Evolutionary conservation across 2,888 invertebrate species (phyloP).

Genomic region (Gibbula magus): DNA sequence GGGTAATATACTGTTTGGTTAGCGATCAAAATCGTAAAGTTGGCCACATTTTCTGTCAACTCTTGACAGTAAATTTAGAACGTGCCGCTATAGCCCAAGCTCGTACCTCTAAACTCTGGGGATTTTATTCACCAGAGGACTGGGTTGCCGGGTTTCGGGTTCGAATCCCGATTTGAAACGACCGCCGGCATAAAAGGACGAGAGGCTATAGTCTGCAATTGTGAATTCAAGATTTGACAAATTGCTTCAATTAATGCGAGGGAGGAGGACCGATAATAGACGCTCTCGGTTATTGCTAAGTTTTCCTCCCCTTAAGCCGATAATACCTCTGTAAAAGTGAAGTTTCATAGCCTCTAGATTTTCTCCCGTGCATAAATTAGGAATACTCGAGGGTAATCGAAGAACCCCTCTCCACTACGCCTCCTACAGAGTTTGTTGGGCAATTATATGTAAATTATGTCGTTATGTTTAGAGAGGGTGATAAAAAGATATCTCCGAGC

Average conservation of each 20-base stretch:
- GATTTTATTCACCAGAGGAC: neutral
- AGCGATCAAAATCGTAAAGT: conserved; percentile 28
- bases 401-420: neutral
- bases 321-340: neutral
- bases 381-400: neutral
- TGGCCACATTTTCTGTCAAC: conserved; percentile 7
- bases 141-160: neutral
- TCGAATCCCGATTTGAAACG: neutral
- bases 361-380: conserved; percentile 7
- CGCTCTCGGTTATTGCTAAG: neutral
- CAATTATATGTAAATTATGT: conserved; percentile 3
- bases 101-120: neutral
- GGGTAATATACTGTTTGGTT: conserved; percentile 26
- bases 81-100: neutral
- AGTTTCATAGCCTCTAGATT: neutral
- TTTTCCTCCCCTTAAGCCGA: neutral
- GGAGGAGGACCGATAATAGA: neutral
- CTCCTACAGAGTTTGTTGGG: neutral
- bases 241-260: conserved; percentile 18
- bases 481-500: neutral
- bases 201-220: neutral
- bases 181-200: neutral
- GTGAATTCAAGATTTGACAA: conserved; percentile 13
- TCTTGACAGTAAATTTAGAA: neutral
- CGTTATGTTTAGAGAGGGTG: neutral